Conservation (phyloP, 2,113 vertebrate species). For the Glaucomys volans region DNA sequence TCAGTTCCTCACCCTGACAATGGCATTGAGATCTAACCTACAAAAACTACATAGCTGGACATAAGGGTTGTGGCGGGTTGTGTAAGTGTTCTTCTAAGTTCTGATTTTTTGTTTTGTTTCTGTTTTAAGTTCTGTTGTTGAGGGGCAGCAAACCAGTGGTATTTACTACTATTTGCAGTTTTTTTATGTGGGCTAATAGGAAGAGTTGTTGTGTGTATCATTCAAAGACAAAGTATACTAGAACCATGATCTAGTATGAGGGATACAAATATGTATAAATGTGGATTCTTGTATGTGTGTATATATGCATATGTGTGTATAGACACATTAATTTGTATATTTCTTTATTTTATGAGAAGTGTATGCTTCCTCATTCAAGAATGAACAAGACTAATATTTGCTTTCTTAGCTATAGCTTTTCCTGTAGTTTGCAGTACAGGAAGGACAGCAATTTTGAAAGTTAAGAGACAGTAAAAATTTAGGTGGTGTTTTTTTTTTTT, state of each 20-base stretch:
- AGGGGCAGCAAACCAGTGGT: conserved; percentile 12
- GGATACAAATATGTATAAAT: not conserved
- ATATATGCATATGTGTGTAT: fast-evolving
- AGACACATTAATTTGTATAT: not conserved
- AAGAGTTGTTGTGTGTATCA: not conserved
- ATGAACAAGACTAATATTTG: not conserved
- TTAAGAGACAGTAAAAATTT: conserved; percentile 11
- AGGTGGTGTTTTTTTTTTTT: not conserved
- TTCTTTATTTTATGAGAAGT: conserved; percentile 13
- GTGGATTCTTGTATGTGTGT: not conserved
- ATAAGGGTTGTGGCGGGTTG: not conserved
- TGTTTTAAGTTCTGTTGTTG: not conserved
- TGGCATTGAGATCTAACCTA: not conserved
- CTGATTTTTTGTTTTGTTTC: too few species aligned
- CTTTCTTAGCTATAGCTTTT: not conserved
- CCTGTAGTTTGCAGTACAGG: not conserved
- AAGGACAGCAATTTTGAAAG: conserved; percentile 14
- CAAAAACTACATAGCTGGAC: not conserved
- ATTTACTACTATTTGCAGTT: not conserved
- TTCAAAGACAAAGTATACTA: not conserved
- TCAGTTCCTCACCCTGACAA: not conserved
- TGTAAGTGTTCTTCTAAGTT: not conserved
- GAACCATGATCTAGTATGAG: not conserved
- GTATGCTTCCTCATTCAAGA: not conserved
- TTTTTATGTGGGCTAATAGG: not conserved